These are phyloP conservation scores for Sinocyclocheilus rhinocerous DNA, from an alignment of 2,113 vertebrate species.

Conservation along the genomic window DNA sequence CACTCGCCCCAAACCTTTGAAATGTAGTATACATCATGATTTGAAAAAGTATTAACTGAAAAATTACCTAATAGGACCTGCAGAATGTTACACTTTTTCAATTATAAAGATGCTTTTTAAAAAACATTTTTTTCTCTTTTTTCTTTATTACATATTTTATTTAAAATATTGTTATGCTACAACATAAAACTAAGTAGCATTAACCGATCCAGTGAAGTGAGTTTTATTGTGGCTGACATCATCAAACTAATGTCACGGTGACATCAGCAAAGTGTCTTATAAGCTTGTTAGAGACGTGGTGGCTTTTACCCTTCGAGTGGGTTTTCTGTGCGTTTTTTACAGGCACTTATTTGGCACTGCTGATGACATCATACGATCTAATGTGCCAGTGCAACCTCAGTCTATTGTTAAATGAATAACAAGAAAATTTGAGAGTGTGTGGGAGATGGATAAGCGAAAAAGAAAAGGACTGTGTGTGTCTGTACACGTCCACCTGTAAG, in stretches of 20 bases:
- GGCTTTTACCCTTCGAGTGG: not conserved
- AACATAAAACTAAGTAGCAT: not conserved
- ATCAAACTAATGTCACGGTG: not conserved
- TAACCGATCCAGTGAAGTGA: not conserved
- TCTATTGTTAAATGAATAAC: constrained; percentile 36
- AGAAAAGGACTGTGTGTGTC: not conserved
- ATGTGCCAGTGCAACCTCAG: constrained; percentile 25
- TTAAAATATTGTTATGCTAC: not conserved
- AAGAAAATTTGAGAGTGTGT: constrained; percentile 28
- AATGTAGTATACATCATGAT: not conserved
- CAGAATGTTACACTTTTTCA: not conserved
- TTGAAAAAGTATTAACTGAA: not conserved
- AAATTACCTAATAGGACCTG: not conserved
- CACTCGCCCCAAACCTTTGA: not conserved
- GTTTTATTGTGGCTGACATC: constrained; percentile 7
- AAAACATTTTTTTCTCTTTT: not conserved
- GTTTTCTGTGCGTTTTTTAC: constrained; percentile 15
- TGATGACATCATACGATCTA: constrained; percentile 26
- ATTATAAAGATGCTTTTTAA: not conserved
- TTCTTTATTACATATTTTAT: not conserved
- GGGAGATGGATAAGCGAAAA: constrained; percentile 11
- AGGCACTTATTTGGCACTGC: not conserved
- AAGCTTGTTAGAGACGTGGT: not conserved
- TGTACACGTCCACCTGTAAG: constrained; percentile 21
- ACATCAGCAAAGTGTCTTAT: constrained; percentile 25